Percentiles rank a stretch among this genome's conserved stretches.
Conservation (phyloP, 2,113 vertebrate genomes). For the Calidris pygmaea region DNA sequence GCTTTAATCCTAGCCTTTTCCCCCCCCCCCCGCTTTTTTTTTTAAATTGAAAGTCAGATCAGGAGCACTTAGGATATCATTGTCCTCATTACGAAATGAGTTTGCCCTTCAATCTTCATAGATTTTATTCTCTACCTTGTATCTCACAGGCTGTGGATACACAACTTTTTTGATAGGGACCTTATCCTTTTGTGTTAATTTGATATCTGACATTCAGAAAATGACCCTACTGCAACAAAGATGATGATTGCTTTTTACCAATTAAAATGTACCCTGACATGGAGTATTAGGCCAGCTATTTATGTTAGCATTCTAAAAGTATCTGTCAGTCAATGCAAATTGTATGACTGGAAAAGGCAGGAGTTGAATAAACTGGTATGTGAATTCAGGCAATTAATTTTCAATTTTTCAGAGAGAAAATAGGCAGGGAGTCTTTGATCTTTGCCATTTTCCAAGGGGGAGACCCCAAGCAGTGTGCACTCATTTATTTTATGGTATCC, state of each 20-base stretch:
- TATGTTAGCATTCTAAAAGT: slow-evolving; percentile 38
- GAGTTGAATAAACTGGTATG: slow-evolving; percentile 29
- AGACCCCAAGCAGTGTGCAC: background rate
- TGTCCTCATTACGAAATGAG: background rate
- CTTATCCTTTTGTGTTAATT: slow-evolving; percentile 42
- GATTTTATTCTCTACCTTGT: background rate
- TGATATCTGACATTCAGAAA: slow-evolving; percentile 54
- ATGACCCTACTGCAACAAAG: slow-evolving; percentile 23
- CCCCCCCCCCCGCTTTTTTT: no score
- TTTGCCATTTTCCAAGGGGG: slow-evolving; percentile 27
- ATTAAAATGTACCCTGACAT: slow-evolving; percentile 57
- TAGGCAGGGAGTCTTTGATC: slow-evolving; percentile 55
- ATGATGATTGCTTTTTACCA: slow-evolving; percentile 44
- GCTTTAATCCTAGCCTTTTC: background rate
- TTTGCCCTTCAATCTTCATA: background rate
- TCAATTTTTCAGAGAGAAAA: slow-evolving; percentile 49
- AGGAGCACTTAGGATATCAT: background rate
- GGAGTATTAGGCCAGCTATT: slow-evolving; percentile 40
- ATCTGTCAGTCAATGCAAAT: slow-evolving; percentile 64
- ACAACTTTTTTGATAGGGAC: background rate
- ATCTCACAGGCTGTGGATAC: background rate
- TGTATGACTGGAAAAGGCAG: slow-evolving; percentile 13
- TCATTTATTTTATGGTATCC: slow-evolving; percentile 47
- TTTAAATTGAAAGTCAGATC: background rate
- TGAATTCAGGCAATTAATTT: slow-evolving; percentile 68